Conservation (phyloP, 2,888 invertebrate genomes). For the Bimastos eiseni region DNA sequence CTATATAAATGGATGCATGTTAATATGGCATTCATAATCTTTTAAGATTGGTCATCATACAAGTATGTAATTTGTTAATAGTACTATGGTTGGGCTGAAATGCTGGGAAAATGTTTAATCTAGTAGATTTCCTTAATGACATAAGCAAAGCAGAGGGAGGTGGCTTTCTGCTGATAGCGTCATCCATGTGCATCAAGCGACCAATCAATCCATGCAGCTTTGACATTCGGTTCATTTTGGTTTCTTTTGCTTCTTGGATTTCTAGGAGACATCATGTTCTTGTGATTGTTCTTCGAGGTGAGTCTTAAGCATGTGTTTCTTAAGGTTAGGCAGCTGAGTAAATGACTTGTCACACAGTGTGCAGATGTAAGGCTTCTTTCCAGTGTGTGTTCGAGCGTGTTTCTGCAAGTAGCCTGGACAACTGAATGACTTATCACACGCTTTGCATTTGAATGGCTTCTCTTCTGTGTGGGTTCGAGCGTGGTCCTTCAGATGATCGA, state of each 20-base stretch:
- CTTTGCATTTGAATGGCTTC: constrained; percentile 28
- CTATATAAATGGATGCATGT: too few species aligned
- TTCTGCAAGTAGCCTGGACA: constrained; percentile 19
- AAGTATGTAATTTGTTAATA: too few species aligned
- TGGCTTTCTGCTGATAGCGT: too few species aligned
- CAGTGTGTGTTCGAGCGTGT: background rate
- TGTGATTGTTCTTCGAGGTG: background rate
- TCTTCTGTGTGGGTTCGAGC: constrained; percentile 31
- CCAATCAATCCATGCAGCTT: too few species aligned
- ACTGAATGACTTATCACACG: constrained; percentile 3
- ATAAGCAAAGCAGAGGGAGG: too few species aligned
- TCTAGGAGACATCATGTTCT: background rate
- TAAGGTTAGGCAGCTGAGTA: constrained; percentile 29
- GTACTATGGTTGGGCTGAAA: too few species aligned
- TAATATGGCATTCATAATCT: too few species aligned
- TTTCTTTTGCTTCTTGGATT: background rate
- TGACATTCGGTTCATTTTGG: background rate
- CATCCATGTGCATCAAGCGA: too few species aligned
- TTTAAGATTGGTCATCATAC: too few species aligned
- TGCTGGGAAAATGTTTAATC: too few species aligned
- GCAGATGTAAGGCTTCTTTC: constrained; percentile 26
- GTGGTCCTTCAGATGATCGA: constrained; percentile 29
- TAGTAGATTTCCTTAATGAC: too few species aligned
- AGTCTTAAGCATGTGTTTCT: constrained; percentile 29
- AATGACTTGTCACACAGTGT: constrained; percentile 23